Evolutionary conservation across 2,888 invertebrate species (phyloP), one percentile per base, ranked within the genome.

Genomic region (Melanostoma scalare): DNA sequence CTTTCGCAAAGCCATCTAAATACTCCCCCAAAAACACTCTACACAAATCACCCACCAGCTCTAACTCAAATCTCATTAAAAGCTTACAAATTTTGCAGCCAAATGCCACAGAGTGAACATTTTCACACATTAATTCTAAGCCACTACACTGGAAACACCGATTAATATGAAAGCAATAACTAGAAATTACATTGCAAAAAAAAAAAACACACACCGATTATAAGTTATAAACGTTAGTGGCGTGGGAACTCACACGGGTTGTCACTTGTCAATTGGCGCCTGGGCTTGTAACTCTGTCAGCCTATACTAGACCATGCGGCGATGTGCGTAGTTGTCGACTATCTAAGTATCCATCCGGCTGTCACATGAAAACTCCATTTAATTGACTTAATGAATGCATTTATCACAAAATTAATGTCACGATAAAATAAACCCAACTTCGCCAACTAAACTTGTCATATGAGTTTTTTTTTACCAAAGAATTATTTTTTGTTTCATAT

Each of bases 321-420:
- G 8, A 10, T 42, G 44, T 61, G 42, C 8, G 40, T 46, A 20
- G 44, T 30, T 50, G 63, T 10, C 9, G 36, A 8, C 42, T 40
- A 56, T 53, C 56, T 3, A 61, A 33, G 42, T 42, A 46, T 69
- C 44, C 61, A 69, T 75, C 65, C 38, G 60, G 33, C 44, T 75
- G 75, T 80, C 80, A 71, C 58, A 71, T 75, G 80, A 75, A 65
- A 72, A 72, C 65, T 71, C 72, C 38, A 55, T 72, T 68, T 61
- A 81, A 81, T 81, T 72, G 72, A 81, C 77, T 81, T 72, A 77
- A 81, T 77, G 81, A 81, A 76, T 81, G 81, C 65, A 77, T 81
- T 81, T 72, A 81, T 77, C 67, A 60, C 40, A 48, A 72, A 61
- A 81, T 81, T 65, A 77, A 50, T 71, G 65, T 76, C 71, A 75